Conservation (phyloP, 2,113 vertebrate species). For the Phalacrocorax pelagicus region DNA sequence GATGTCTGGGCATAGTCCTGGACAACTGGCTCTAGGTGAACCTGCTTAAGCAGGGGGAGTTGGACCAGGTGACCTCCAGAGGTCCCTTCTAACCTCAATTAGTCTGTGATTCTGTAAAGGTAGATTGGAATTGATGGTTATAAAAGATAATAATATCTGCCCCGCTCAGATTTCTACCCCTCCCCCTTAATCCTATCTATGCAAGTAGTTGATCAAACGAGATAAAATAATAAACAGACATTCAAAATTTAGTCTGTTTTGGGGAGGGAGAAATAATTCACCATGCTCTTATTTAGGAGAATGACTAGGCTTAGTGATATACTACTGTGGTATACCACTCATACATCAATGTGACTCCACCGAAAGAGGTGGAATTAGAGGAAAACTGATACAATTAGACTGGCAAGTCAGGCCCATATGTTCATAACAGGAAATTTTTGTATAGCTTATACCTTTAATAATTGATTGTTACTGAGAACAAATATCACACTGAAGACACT, state of each 20-base stretch:
- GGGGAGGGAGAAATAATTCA: neutral
- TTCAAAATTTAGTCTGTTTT: neutral
- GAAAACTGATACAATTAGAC: neutral
- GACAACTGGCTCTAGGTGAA: neutral
- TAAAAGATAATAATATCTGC: neutral
- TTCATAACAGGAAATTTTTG: neutral
- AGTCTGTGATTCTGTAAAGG: neutral
- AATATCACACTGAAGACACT: neutral
- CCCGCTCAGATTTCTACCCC: neutral
- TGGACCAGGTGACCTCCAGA: neutral
- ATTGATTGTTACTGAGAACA: neutral
- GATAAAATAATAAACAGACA: neutral
- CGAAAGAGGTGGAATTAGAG: neutral
- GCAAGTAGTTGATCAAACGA: neutral
- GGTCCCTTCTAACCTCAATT: neutral
- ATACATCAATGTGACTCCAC: neutral
- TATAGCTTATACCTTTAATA: neutral
- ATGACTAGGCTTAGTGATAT: neutral
- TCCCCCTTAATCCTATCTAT: neutral
- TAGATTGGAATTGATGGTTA: neutral
- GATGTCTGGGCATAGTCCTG: neutral
- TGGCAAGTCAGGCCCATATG: neutral
- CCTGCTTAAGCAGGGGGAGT: neutral
- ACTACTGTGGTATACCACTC: neutral
- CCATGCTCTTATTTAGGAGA: neutral